Percentiles rank a stretch among this genome's conserved stretches.
Evolutionary conservation across 2,888 invertebrate genomes (phyloP).

Genomic region (Amblyjoppa fuscipennis): DNA sequence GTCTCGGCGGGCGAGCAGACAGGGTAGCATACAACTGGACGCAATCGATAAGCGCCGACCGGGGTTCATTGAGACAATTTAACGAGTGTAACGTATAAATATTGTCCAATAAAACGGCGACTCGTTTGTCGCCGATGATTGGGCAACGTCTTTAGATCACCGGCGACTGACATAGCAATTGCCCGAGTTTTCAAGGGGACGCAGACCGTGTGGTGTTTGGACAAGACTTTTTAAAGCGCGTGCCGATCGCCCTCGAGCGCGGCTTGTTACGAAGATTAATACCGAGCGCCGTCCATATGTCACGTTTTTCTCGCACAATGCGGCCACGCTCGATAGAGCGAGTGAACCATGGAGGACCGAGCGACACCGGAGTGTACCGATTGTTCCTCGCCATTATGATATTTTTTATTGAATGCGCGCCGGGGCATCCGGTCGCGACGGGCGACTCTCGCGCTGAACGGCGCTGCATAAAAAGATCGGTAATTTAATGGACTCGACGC

Average conservation of each 20-base stretch:
- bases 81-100: conserved; percentile 57
- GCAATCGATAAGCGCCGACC: conserved; percentile 68
- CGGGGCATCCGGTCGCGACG: conserved; percentile 47
- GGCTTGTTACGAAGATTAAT: conserved; percentile 72
- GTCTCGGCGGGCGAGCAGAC: conserved; percentile 1
- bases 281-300: conserved; percentile 68
- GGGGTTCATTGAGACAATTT: conserved; percentile 68
- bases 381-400: conserved; percentile 52
- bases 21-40: conserved; percentile 22
- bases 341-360: not conserved
- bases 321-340: not conserved
- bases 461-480: too few relatives aligned
- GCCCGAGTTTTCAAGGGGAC: conserved; percentile 29
- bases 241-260: conserved; percentile 55
- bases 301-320: conserved; percentile 67
- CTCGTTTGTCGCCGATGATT: conserved; percentile 45
- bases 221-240: conserved; percentile 66
- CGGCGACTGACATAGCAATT: conserved; percentile 3
- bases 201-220: conserved; percentile 45
- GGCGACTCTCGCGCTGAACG: not conserved
- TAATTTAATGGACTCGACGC: too few relatives aligned
- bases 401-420: conserved; percentile 50
- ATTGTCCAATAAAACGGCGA: conserved; percentile 65
- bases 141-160: conserved; percentile 37
- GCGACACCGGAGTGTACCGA: conserved; percentile 9